Percentiles rank a stretch among this genome's conserved stretches.
These are phyloP conservation scores for Alligator sinensis DNA, from an alignment of 2,113 vertebrate species.

Conservation along the genomic window DNA sequence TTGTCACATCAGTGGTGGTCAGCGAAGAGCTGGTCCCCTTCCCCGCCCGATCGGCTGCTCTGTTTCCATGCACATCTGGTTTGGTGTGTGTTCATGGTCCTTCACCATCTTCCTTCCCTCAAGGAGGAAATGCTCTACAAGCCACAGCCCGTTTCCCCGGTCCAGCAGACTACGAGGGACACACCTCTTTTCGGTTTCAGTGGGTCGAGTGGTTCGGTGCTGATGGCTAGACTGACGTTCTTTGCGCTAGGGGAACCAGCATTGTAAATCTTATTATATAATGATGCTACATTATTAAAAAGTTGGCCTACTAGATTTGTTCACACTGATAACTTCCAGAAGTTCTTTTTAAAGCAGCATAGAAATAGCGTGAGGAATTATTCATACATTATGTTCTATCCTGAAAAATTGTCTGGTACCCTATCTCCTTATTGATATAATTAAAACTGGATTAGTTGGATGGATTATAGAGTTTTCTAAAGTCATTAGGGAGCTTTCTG, in stretches of 20 bases:
- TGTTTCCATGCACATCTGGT: neutral
- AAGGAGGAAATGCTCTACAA: neutral
- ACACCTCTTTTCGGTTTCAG: neutral
- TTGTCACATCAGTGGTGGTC: neutral
- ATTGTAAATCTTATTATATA: conserved; percentile 6
- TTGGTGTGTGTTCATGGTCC: neutral
- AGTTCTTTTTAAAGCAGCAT: conserved; percentile 45
- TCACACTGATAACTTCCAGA: conserved; percentile 46
- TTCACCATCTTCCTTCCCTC: neutral
- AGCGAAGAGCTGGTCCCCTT: neutral
- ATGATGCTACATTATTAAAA: conserved; percentile 38
- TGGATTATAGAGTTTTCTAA: conserved; percentile 52
- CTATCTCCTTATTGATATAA: conserved; percentile 57
- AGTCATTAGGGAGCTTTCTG: conserved; percentile 24
- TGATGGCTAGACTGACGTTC: neutral
- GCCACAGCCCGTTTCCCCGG: neutral
- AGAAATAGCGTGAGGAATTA: conserved; percentile 54
- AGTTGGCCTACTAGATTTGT: conserved; percentile 48
- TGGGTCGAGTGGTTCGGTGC: neutral
- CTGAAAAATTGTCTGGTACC: conserved; percentile 46
- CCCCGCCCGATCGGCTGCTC: no score
- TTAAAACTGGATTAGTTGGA: conserved; percentile 62
- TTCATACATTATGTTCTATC: conserved; percentile 7
- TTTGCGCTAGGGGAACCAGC: neutral
- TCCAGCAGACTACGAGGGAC: neutral